Conservation (phyloP, 2,888 invertebrate species). For the Clanis bilineata region DNA sequence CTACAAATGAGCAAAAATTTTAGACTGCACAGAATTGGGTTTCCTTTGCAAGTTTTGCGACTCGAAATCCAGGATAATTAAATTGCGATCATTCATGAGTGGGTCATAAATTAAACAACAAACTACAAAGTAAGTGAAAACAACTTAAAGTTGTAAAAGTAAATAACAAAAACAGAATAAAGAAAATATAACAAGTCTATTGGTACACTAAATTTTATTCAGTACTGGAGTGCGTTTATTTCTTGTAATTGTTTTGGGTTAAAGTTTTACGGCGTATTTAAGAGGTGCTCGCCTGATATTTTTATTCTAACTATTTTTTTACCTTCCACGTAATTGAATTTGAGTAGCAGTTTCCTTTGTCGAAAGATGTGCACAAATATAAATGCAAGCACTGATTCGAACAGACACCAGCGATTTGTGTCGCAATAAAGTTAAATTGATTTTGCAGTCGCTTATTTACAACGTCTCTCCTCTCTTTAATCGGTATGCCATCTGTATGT, state of each 20-base stretch:
- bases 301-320: too few relatives aligned
- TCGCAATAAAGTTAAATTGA: background rate
- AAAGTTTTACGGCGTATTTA: too few relatives aligned
- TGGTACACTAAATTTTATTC: background rate
- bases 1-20: background rate
- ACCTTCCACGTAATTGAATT: too few relatives aligned
- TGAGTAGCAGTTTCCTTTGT: too few relatives aligned
- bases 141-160: background rate
- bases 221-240: background rate
- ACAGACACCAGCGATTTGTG: too few relatives aligned
- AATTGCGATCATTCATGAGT: background rate
- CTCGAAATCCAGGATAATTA: too few relatives aligned
- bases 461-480: background rate
- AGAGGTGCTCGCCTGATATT: too few relatives aligned
- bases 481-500: background rate
- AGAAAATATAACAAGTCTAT: background rate
- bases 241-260: too few relatives aligned
- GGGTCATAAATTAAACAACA: background rate
- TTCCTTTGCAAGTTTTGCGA: too few relatives aligned
- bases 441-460: background rate
- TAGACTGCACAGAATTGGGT: too few relatives aligned
- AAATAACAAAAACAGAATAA: background rate
- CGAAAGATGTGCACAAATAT: too few relatives aligned
- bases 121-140: slow-evolving; percentile 19
- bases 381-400: too few relatives aligned